Percentiles rank a stretch among this genome's conserved stretches.
Conservation (phyloP, 2,888 invertebrate species). For the Drosophila yooni region DNA sequence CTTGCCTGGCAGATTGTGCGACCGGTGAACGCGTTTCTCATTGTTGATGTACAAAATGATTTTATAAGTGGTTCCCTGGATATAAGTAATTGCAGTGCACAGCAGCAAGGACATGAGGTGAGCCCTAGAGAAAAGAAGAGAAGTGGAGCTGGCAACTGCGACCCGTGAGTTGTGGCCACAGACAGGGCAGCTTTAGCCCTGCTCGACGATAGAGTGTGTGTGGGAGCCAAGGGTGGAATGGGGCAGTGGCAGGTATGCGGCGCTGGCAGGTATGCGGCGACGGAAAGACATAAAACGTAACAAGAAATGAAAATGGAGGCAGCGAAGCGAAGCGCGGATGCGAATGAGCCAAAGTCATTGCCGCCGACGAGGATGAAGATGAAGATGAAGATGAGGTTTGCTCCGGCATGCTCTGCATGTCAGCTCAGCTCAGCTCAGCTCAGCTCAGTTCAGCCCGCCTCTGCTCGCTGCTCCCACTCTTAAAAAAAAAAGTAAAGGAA, state of each 20-base stretch:
- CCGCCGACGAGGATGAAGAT: conserved; percentile 55
- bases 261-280: conserved; percentile 57
- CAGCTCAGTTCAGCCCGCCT: conserved; percentile 37
- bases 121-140: conserved; percentile 50
- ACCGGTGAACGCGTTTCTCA: conserved; percentile 94
- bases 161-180: conserved; percentile 64
- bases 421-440: conserved; percentile 24
- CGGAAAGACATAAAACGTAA: conserved; percentile 79
- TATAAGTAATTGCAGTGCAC: conserved; percentile 96
- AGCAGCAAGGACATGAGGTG: conserved; percentile 94
- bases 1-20: conserved; percentile 89
- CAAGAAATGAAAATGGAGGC: conserved; percentile 80
- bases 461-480: neutral
- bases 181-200: conserved; percentile 56
- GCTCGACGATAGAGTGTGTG: conserved; percentile 17
- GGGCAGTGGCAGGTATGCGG: neutral
- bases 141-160: conserved; percentile 49
- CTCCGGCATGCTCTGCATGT: conserved; percentile 46
- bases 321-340: conserved; percentile 52
- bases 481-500: neutral
- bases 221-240: neutral
- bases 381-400: conserved; percentile 24
- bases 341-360: conserved; percentile 74
- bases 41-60: conserved; percentile 99
- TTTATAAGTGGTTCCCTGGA: conserved; percentile 97